Percentiles rank a stretch among this genome's conserved stretches.
phyloP scores from a whole-genome alignment of 2,888 invertebrate species.

The Pharmacophagus antenor region DNA sequence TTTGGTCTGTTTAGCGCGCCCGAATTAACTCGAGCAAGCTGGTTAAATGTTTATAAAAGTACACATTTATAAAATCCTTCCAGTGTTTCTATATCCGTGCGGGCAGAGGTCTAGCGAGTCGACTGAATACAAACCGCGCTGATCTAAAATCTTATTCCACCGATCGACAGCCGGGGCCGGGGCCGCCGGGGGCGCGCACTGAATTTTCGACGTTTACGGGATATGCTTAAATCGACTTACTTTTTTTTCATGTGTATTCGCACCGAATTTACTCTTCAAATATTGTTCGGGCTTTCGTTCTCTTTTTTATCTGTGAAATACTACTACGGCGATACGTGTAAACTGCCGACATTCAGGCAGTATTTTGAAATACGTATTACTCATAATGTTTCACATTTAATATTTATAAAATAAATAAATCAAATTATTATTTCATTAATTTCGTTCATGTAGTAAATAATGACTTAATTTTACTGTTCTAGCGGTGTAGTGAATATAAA shows the following conservation, averaged over 20 bases:
- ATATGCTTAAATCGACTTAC: constrained; percentile 26
- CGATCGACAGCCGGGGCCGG: constrained; percentile 37
- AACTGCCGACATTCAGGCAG: no score
- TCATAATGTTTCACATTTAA: no score
- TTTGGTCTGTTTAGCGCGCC: no score
- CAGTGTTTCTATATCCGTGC: constrained; percentile 32
- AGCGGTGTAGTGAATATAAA: no score
- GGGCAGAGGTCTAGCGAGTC: constrained; percentile 37
- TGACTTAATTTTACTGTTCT: no score
- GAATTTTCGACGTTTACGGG: constrained; percentile 29
- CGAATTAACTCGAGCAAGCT: neutral
- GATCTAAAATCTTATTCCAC: constrained; percentile 45
- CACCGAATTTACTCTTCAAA: constrained; percentile 30
- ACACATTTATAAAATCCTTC: neutral
- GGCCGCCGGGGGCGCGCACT: constrained; percentile 31
- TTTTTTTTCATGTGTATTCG: constrained; percentile 28
- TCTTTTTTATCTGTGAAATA: constrained; percentile 5
- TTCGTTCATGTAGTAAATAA: no score
- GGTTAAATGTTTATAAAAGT: neutral
- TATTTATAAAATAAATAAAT: no score
- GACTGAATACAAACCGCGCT: constrained; percentile 45
- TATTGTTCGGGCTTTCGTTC: constrained; percentile 28
- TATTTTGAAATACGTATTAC: no score
- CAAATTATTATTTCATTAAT: no score
- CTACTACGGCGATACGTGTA: no score